Evolutionary conservation across 2,797 vertebrate genomes (phyloP), one percentile per base, ranked within the genome.

Genomic region (Melanotaenia maccullochi): DNA sequence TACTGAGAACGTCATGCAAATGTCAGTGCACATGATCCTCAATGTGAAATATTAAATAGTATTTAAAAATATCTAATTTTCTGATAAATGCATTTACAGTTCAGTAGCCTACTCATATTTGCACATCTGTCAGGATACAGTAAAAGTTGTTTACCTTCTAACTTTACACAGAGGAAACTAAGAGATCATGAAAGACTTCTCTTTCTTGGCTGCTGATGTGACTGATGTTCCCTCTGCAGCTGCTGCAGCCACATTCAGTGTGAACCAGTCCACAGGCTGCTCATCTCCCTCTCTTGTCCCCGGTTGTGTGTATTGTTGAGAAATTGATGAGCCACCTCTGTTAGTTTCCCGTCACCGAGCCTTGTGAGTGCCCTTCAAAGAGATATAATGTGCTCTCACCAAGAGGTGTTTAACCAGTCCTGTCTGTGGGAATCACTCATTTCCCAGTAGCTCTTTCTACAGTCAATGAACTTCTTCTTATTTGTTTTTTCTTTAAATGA

Each of bases 241-340:
- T 61, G 71, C 64, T 75, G 69, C 55, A 60, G 76, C 13, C 11
- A 51, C 65, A 28, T 79, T 75, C 66, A 79, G 58, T 36, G 73
- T 20, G 33, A 65, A 63, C 47, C 74, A 80, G 70, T 78, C 80
- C 73, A 79, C 56, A n/a, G 73, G 72, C 78, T 83, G 75, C 68
- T 84, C 80, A 87, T 89, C 82, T 84, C 65, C 58, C 73, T 75
- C 84, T 72, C 68, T 76, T 79, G 79, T 83, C 78, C 75, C 69
- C 57, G 73, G 61, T 83, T 68, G 74, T 83, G 69, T 78, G 73
- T 64, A 75, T 81, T 85, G 85, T 86, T 67, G 73, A 75, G 75
- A 63, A 35, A 83, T 81, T 79, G 88, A 86, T 78, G 82, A 77
- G 81, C 66, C 70, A 76, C 78, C 82, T 82, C 81, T 80, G 79